Conservation (phyloP, 64 coral and sea anemone species). For the Platygyra sinensis region DNA sequence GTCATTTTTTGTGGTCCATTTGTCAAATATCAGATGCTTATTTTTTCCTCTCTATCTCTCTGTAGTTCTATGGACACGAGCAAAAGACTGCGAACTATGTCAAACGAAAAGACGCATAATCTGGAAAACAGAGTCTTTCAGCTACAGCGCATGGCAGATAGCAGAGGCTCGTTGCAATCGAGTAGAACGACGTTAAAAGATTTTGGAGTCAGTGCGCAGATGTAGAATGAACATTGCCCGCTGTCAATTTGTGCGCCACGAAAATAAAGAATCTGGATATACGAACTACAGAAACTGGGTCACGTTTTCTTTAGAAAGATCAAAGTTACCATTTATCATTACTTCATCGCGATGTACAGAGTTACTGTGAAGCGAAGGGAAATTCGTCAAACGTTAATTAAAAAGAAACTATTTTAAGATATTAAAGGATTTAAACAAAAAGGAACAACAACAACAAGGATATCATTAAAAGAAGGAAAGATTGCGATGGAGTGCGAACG, state of each 20-base stretch:
- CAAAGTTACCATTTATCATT: too few relatives aligned
- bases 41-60: neutral
- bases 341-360: too few relatives aligned
- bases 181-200: constrained; percentile 30
- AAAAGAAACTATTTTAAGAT: too few relatives aligned
- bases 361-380: too few relatives aligned
- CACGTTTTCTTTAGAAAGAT: neutral
- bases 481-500: too few relatives aligned
- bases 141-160: constrained; percentile 23
- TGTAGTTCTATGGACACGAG: constrained; percentile 12
- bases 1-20: neutral
- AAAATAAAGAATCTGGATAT: neutral
- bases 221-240: neutral
- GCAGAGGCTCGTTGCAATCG: constrained; percentile 9
- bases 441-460: too few relatives aligned
- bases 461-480: too few relatives aligned
- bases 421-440: too few relatives aligned
- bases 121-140: neutral
- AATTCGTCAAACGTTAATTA: too few relatives aligned
- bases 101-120: neutral
- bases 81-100: neutral
- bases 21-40: neutral
- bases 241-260: neutral
- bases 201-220: neutral
- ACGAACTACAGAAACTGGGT: neutral